phyloP scores from a whole-genome alignment of 2,888 invertebrate genomes.

The Drosophila hamatofila region DNA sequence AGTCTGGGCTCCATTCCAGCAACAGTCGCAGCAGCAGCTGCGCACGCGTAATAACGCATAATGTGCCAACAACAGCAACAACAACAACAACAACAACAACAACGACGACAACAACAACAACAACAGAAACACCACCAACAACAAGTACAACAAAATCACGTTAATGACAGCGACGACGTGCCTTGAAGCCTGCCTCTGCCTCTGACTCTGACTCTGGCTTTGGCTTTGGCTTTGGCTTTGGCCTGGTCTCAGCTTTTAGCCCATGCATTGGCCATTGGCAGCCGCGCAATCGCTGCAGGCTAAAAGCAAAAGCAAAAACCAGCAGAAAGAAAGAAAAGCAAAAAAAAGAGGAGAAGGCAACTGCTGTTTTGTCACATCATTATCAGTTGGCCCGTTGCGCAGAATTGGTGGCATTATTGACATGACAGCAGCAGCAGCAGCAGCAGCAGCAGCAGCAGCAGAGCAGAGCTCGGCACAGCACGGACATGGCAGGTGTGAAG shows the following conservation, averaged over 20 bases:
- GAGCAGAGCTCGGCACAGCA: constrained; percentile 22
- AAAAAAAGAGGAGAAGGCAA: constrained; percentile 51
- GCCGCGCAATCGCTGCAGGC: constrained; percentile 33
- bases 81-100: constrained; percentile 32
- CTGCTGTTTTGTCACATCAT: constrained; percentile 81
- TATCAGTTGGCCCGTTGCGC: constrained; percentile 63
- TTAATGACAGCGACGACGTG: constrained; percentile 77
- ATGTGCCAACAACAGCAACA: constrained; percentile 34
- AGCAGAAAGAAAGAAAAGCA: constrained; percentile 24
- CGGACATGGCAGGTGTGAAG: constrained; percentile 72
- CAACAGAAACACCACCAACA: too few relatives aligned
- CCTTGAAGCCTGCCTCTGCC: constrained; percentile 25
- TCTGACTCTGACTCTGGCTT: background rate
- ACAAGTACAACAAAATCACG: constrained; percentile 63
- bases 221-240: constrained; percentile 6
- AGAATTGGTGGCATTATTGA: constrained; percentile 78
- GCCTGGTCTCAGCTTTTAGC: constrained; percentile 17
- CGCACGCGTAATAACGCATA: too few relatives aligned
- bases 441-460: too few relatives aligned
- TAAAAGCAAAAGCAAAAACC: constrained; percentile 15
- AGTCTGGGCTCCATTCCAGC: constrained; percentile 23
- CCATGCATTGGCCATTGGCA: constrained; percentile 24
- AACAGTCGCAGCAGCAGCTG: constrained; percentile 1
- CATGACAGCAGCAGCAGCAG: constrained; percentile 63
- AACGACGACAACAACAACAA: constrained; percentile 28